Percentiles rank a stretch among this genome's conserved stretches.
phyloP scores from a whole-genome alignment of 2,113 vertebrate species.

The Carassius gibelio region DNA sequence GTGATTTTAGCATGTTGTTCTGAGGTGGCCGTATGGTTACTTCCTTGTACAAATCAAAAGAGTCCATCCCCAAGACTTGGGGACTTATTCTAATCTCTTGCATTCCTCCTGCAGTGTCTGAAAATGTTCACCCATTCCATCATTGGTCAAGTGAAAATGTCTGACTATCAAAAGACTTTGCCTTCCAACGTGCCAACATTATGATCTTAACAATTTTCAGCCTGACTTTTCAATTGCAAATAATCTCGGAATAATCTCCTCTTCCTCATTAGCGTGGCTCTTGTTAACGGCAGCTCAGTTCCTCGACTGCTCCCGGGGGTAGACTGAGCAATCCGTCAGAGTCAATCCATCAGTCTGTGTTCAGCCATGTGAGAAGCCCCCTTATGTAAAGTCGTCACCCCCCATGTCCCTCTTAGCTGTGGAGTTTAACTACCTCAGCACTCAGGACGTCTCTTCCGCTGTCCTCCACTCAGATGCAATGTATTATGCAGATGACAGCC shows the following conservation, averaged over 20 bases:
- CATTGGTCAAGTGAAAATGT: background rate
- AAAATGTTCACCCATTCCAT: background rate
- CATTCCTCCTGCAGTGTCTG: background rate
- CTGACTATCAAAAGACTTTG: background rate
- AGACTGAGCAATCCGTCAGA: conserved; percentile 61
- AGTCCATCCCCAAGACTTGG: background rate
- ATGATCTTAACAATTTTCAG: background rate
- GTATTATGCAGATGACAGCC: conserved; percentile 1
- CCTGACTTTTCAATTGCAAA: background rate
- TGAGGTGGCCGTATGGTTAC: background rate
- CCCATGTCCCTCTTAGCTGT: background rate
- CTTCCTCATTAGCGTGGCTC: background rate
- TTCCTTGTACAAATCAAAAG: background rate
- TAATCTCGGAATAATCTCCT: background rate
- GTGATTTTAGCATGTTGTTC: background rate
- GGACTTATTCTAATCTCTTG: background rate
- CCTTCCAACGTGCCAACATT: background rate
- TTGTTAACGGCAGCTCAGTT: conserved; percentile 15
- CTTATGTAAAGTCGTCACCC: conserved; percentile 6
- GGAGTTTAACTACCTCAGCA: conserved; percentile 1
- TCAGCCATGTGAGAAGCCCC: conserved; percentile 27
- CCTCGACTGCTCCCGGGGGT: conserved; percentile 52
- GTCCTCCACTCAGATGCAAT: background rate
- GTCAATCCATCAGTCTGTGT: conserved; percentile 55
- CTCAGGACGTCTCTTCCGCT: background rate